phyloP scores from a whole-genome alignment of 2,797 vertebrate genomes.

The Bufotes viridis region DNA sequence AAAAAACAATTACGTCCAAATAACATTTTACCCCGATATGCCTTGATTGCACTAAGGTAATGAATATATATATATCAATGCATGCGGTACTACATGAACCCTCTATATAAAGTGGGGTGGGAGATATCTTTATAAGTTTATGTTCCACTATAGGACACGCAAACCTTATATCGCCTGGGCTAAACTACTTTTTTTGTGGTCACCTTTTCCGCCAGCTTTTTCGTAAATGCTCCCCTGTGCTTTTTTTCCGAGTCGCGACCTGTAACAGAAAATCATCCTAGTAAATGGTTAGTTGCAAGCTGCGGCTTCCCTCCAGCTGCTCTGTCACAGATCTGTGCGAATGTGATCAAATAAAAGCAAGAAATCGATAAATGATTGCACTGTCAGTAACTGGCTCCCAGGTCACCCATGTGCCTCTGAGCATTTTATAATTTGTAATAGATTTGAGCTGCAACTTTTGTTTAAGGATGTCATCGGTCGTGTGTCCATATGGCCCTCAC shows the following conservation, averaged over 20 bases:
- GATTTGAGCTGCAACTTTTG: slow-evolving; percentile 40
- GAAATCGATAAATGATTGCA: slow-evolving; percentile 51
- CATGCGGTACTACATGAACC: not conserved
- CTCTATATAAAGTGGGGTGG: not conserved
- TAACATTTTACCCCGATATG: not conserved
- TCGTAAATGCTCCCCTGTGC: not conserved
- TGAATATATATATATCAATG: not conserved
- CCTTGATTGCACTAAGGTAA: not conserved
- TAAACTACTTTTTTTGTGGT: not conserved
- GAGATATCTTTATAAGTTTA: not conserved
- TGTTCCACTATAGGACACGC: not conserved
- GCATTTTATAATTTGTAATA: slow-evolving; percentile 39
- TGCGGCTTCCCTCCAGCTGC: slow-evolving; percentile 27
- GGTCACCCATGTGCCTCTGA: slow-evolving; percentile 16
- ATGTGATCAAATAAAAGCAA: slow-evolving; percentile 27
- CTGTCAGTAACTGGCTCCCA: slow-evolving; percentile 28
- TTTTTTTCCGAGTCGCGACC: slow-evolving; percentile 7
- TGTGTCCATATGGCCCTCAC: not conserved
- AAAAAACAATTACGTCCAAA: not conserved
- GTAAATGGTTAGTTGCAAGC: slow-evolving; percentile 13
- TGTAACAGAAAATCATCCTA: slow-evolving; percentile 20
- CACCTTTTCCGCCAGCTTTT: not conserved
- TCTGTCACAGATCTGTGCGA: slow-evolving; percentile 42
- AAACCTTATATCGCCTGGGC: not conserved
- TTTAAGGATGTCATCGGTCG: slow-evolving; percentile 34